These are phyloP conservation scores for Nomada ruficornis DNA, from an alignment of 2,888 invertebrate genomes.

Conservation along the genomic window DNA sequence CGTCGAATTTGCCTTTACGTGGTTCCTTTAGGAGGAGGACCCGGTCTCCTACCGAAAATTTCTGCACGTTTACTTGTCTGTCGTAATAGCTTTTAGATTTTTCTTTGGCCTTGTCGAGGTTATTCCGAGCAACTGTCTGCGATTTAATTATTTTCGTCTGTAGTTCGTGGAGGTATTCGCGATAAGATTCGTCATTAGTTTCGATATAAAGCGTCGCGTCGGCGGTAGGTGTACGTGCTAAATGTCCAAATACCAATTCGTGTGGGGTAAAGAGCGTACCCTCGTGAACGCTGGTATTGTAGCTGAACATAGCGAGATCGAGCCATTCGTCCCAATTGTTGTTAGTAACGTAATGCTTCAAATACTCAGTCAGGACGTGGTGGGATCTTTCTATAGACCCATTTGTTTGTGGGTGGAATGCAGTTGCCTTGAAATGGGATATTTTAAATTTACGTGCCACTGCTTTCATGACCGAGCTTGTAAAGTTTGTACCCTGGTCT, in stretches of 20 bases:
- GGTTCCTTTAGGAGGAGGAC: constrained; percentile 42
- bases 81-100: constrained; percentile 54
- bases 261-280: constrained; percentile 45
- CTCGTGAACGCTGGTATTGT: constrained; percentile 57
- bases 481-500: constrained; percentile 28
- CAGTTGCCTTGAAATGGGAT: background rate
- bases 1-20: constrained; percentile 42
- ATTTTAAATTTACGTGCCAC: background rate
- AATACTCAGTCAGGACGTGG: background rate
- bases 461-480: background rate
- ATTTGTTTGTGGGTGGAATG: background rate
- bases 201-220: background rate
- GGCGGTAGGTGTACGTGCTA: constrained; percentile 48
- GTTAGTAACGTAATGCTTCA: background rate
- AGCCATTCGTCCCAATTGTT: constrained; percentile 1
- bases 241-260: constrained; percentile 59
- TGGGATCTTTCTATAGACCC: constrained; percentile 1
- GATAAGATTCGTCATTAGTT: constrained; percentile 33
- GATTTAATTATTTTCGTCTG: constrained; percentile 14
- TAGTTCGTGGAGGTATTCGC: constrained; percentile 44
- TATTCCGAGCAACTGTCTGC: constrained; percentile 27
- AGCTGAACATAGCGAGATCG: constrained; percentile 42
- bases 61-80: background rate
- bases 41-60: constrained; percentile 31
- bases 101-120: constrained; percentile 37